Conservation (phyloP, 2,888 invertebrate genomes). For the Apantesis nais region DNA sequence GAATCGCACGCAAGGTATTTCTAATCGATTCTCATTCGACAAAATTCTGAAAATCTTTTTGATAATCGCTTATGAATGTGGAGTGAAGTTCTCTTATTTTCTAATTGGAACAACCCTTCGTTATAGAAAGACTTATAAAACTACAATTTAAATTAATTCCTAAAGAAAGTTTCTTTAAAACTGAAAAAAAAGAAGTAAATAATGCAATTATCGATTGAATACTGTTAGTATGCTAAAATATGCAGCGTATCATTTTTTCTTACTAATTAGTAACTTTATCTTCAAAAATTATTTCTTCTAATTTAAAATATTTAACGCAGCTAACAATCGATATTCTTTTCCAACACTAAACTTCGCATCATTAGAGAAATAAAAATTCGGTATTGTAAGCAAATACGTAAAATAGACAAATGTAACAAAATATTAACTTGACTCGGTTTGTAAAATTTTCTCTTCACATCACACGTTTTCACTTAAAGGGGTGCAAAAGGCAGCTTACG, state of each 20-base stretch:
- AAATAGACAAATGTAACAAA: background rate
- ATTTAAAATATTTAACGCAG: no score
- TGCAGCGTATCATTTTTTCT: no score
- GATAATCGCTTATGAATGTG: background rate
- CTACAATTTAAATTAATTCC: no score
- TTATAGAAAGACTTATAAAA: background rate
- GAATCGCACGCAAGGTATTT: background rate
- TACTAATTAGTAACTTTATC: no score
- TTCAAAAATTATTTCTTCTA: no score
- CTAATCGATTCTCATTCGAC: background rate
- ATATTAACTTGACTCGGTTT: background rate
- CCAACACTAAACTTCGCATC: no score
- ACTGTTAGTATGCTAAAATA: no score
- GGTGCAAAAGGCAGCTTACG: constrained; percentile 7
- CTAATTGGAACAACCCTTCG: background rate
- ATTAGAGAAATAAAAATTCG: background rate
- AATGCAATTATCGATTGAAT: background rate
- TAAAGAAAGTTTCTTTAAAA: no score
- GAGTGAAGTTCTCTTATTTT: background rate
- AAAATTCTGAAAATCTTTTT: background rate
- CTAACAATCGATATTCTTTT: no score
- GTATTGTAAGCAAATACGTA: background rate
- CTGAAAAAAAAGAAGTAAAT: no score
- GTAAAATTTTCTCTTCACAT: background rate
- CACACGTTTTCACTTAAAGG: background rate